Evolutionary conservation across 1,140 invertebrate species (phyloP).

Genomic region (Eriosoma lanigerum): DNA sequence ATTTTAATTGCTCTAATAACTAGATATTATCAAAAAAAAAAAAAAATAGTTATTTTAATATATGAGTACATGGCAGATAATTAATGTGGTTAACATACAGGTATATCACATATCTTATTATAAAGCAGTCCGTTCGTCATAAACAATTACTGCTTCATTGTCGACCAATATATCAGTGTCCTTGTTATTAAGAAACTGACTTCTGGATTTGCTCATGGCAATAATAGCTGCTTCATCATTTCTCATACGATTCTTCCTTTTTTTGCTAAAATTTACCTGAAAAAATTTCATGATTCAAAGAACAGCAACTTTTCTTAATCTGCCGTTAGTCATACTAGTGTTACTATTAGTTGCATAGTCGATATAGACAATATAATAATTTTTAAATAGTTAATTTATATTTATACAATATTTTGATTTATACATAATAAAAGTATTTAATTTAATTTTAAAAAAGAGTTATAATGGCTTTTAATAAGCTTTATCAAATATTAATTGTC

Average conservation of each 20-base stretch:
- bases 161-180: conserved; percentile 65
- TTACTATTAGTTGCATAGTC: too few species aligned
- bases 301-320: too few species aligned
- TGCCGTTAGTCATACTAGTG: too few species aligned
- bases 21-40: neutral
- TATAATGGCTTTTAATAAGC: too few species aligned
- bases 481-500: too few species aligned
- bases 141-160: conserved; percentile 73
- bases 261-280: conserved; percentile 71
- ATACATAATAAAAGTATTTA: too few species aligned
- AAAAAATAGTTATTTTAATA: conserved; percentile 30
- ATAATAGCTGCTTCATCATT: conserved; percentile 75
- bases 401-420: too few species aligned
- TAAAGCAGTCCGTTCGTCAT: conserved; percentile 72
- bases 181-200: conserved; percentile 64
- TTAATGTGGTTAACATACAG: neutral
- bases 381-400: too few species aligned
- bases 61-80: neutral
- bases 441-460: too few species aligned
- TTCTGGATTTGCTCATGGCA: conserved; percentile 71
- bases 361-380: too few species aligned
- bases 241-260: conserved; percentile 72
- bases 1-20: neutral
- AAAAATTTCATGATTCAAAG: too few species aligned
- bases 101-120: conserved; percentile 56